phyloP scores from a whole-genome alignment of 2,797 vertebrate genomes.

The Clarias platycephalus region DNA sequence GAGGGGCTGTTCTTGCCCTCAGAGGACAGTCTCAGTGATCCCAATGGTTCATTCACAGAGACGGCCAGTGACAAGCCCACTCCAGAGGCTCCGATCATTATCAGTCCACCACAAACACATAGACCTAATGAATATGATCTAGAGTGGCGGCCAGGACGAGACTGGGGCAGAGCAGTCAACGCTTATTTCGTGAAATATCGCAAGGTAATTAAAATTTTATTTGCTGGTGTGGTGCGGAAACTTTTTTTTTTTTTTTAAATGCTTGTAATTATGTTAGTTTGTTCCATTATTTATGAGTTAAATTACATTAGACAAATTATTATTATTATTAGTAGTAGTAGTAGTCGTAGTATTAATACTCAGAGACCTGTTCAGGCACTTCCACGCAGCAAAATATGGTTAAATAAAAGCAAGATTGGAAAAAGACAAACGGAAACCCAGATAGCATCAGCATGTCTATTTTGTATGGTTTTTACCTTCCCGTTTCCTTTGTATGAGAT shows the following conservation, averaged over 20 bases:
- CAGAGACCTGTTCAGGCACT: constrained; percentile 18
- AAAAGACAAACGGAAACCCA: background rate
- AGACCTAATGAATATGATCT: constrained; percentile 86
- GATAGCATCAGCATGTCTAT: background rate
- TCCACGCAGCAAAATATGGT: constrained; percentile 5
- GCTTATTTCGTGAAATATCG: constrained; percentile 97
- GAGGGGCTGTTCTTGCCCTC: constrained; percentile 56
- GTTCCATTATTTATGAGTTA: too few species aligned
- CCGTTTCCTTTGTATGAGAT: constrained; percentile 32
- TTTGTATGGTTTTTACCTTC: background rate
- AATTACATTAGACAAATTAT: background rate
- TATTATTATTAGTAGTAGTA: too few species aligned
- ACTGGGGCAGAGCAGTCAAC: constrained; percentile 84
- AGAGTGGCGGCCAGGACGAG: constrained; percentile 86
- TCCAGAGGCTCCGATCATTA: constrained; percentile 93
- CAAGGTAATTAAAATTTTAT: constrained; percentile 78
- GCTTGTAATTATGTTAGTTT: too few species aligned
- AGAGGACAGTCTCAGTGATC: constrained; percentile 46
- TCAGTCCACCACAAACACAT: constrained; percentile 89
- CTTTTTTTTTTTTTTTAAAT: background rate
- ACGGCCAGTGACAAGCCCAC: constrained; percentile 64
- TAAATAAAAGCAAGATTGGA: too few species aligned
- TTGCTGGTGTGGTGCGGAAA: background rate
- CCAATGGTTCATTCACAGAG: constrained; percentile 47
- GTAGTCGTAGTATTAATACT: background rate